phyloP scores from a whole-genome alignment of 1,140 invertebrate genomes.

The Aphaenogaster floridana region DNA sequence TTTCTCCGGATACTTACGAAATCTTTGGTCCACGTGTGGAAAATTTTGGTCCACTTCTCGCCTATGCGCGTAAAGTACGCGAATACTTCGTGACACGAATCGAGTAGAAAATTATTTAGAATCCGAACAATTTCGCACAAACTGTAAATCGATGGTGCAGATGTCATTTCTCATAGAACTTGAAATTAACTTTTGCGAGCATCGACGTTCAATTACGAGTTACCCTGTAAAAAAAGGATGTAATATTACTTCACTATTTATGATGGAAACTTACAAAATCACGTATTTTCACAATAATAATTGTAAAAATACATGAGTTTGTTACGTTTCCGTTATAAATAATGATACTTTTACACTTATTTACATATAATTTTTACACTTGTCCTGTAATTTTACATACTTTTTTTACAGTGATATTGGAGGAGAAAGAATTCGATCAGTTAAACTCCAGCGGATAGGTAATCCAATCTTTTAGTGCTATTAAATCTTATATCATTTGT shows the following conservation, averaged over 20 bases:
- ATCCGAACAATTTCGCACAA: background rate
- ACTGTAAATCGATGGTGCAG: background rate
- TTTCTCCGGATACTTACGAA: background rate
- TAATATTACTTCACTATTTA: no score
- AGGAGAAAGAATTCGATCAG: background rate
- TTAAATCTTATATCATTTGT: background rate
- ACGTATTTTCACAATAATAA: no score
- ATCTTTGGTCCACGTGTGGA: background rate
- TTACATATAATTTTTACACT: no score
- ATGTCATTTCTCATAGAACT: background rate
- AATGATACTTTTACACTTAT: no score
- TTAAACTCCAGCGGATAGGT: background rate
- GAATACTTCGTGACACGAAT: background rate
- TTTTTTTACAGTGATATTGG: no score
- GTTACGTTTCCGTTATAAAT: no score
- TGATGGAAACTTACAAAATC: no score
- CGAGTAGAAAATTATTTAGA: no score
- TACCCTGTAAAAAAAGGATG: no score
- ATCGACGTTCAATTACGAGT: constrained; percentile 1
- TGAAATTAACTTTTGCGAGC: background rate
- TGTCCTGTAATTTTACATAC: no score
- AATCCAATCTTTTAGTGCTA: background rate
- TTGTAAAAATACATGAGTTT: no score
- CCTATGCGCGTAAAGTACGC: background rate
- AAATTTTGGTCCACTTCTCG: background rate